Evolutionary conservation across 2,113 vertebrate genomes (phyloP), one percentile per base, ranked within the genome.

Genomic region (Dicentrarchus labrax): DNA sequence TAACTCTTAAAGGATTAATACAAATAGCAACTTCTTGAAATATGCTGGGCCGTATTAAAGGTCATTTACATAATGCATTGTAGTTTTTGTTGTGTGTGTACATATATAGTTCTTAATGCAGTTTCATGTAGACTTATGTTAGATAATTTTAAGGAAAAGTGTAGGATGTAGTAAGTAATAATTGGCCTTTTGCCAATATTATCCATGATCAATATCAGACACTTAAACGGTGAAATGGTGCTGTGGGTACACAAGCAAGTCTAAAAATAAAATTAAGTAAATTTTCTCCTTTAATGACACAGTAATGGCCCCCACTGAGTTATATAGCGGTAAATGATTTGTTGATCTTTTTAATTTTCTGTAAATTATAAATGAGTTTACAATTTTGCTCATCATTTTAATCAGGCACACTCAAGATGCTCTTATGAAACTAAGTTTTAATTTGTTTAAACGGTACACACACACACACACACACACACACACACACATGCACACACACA

Each of bases 301-400:
- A 59, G 38, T 41, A 39, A 62, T 47, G 21, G 30, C 9, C 57
- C 2, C 67, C 39, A 6, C 36, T 21, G 24, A 70, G 62, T 19
- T 60, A 66, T 50, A 76, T 6, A 43, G 41, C 7, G 0, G 38
- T 22, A 72, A 78, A 76, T 68, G 8, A 68, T 66, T 60, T 65
- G 56, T 73, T 75, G 39, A 69, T 67, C 22, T 66, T 67, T 83
- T 57, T 57, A 15, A 77, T 71, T 85, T 77, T 80, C 50, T 70
- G 12, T 65, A 57, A 66, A 76, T 76, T 41, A 57, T 36, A 73
- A 82, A 78, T 9, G 1, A 57, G 51, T 70, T 65, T 11, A 30
- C 59, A 17, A 70, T 61, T 66, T 65, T 74, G 38, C 0, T 2
- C 71, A 66, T 72, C 19, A 47, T 72, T 85, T 83, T 41, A 60